These are phyloP conservation scores for Buathra laborator DNA, from an alignment of 2,888 invertebrate genomes.

Conservation along the genomic window DNA sequence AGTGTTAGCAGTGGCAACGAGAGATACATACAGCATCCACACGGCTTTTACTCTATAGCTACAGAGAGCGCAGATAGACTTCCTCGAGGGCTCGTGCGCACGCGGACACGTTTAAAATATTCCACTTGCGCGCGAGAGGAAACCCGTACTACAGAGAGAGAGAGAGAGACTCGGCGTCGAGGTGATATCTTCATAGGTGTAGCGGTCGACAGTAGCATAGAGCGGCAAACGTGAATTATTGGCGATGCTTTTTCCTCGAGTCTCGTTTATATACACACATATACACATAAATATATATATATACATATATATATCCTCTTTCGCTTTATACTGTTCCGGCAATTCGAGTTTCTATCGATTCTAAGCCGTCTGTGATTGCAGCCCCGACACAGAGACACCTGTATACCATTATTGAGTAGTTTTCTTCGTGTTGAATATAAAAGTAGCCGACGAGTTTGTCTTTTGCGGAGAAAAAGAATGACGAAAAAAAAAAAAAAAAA, in stretches of 20 bases:
- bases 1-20: slow-evolving; percentile 35
- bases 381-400: slow-evolving; percentile 36
- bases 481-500: neutral
- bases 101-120: slow-evolving; percentile 74
- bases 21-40: slow-evolving; percentile 1
- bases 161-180: slow-evolving; percentile 64
- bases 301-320: slow-evolving; percentile 8
- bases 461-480: slow-evolving; percentile 29
- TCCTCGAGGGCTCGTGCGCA: slow-evolving; percentile 71
- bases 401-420: slow-evolving; percentile 44
- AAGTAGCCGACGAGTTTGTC: slow-evolving; percentile 10
- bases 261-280: slow-evolving; percentile 24
- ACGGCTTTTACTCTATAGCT: slow-evolving; percentile 29
- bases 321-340: slow-evolving; percentile 45
- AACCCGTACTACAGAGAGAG: slow-evolving; percentile 31
- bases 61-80: slow-evolving; percentile 65
- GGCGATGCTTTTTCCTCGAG: slow-evolving; percentile 70
- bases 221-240: slow-evolving; percentile 75
- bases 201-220: slow-evolving; percentile 46
- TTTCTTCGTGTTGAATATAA: slow-evolving; percentile 34
- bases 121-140: slow-evolving; percentile 68
- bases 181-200: slow-evolving; percentile 81
- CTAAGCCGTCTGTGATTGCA: slow-evolving; percentile 31
- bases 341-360: slow-evolving; percentile 60
- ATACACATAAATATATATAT: slow-evolving; percentile 5